Evolutionary conservation across 2,797 vertebrate species (phyloP), one percentile per base, ranked within the genome.

Genomic region (Cyprinella venusta): DNA sequence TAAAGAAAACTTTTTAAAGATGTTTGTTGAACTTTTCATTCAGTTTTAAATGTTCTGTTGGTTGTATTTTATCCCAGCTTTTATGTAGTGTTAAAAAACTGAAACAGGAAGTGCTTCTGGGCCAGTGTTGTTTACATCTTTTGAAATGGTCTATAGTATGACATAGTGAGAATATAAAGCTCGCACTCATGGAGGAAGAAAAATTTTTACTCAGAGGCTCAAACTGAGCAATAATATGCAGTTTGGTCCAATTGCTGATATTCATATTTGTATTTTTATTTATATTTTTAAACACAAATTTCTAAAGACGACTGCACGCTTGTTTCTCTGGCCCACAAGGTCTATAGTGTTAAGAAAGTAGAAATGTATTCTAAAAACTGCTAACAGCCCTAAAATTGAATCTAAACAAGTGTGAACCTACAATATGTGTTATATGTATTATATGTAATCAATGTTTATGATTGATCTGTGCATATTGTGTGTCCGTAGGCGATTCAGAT

Each of bases 401-500:
- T 54, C 8, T 10, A 38, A 8, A 33, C 12, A 10, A 16, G 18
- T 6, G 21, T n/a, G 8, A 59, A 42, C n/a, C 33, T 16, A n/a
- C 8, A 24, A 10, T 76, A 38, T 74, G 54, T 6, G 6, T 26
- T 18, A 9, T 21, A 19, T 40, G 18, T 33, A 38, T 26, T 18
- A 9, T 21, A 19, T 40, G 18, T 33, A 38, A 12, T 36, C 16
- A n/a, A 30, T 18, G 5, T 71, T 42, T n/a, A 6, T 61, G 24
- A 56, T 6, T 59, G 2, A 59, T 64, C n/a, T 33, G 21, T 54
- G 30, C 16, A n/a, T 72, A 5, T 19, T 74, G 48, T 90, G 84
- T 80, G 87, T 89, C 86, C 88, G 69, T 92, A 99, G 98, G 97
- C 80, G 98, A 99, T 93, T 99, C 97, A 0, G 98, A 99, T 26